These are phyloP conservation scores for Tetragonula clypearis DNA, from an alignment of 1,140 invertebrate species.

Conservation along the genomic window DNA sequence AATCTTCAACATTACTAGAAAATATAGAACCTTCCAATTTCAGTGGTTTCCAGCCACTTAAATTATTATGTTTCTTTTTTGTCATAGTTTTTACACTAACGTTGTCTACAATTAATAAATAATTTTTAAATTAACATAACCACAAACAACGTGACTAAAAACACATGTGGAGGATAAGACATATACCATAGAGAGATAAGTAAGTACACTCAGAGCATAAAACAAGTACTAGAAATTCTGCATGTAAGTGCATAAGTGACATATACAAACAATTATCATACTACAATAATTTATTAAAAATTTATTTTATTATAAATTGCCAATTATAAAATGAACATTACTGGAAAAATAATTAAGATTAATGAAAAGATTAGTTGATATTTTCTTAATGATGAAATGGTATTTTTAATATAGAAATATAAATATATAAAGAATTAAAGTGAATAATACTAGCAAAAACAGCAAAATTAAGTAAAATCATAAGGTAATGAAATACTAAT, in stretches of 20 bases:
- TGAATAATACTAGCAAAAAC: conserved; percentile 46
- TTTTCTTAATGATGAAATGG: no score
- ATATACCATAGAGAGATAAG: no score
- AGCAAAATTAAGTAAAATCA: conserved; percentile 50
- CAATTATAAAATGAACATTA: no score
- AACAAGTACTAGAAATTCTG: no score
- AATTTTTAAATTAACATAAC: background rate
- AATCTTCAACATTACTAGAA: conserved; percentile 80
- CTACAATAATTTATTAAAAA: no score
- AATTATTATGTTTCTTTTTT: conserved; percentile 34
- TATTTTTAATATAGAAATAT: conserved; percentile 6
- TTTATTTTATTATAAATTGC: no score
- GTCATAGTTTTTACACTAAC: conserved; percentile 37
- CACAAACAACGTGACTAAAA: background rate
- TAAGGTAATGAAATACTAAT: background rate
- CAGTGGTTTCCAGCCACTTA: conserved; percentile 81
- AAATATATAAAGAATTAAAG: conserved; percentile 49
- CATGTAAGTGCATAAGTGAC: no score
- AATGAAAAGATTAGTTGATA: no score
- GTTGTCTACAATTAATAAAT: background rate
- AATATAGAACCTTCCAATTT: conserved; percentile 82
- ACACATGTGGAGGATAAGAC: background rate
- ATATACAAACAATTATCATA: no score
- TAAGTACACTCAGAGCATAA: no score
- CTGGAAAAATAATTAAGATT: no score